Base-by-base conservation (phyloP, 2,113 vertebrate genomes). In the Gadus chalcogrammus region DNA sequence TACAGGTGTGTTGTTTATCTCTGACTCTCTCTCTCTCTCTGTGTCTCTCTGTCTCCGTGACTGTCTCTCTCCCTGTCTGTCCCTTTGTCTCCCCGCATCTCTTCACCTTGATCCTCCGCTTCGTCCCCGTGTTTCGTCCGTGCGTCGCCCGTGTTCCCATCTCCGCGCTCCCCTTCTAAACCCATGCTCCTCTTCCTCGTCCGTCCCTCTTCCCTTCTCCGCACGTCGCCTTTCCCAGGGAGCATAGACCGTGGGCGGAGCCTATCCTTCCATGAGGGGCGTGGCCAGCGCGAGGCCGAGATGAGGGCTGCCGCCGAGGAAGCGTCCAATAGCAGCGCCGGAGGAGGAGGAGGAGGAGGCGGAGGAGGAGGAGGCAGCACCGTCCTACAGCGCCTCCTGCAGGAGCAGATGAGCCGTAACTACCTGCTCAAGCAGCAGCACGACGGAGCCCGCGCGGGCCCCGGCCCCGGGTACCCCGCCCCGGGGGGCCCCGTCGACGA, bases 331-430 rank as follows among this genome's bases (percentile, higher is more conserved):
- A 91, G 92, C 91, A 91, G 90, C 92, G 84, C 67, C 5, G 74
- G 69, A 91, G 85, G 92, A 88, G 88, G 93, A 64, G 92, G 94
- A 0, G 73, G 88, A 90, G 31, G 31, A 0, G 31, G 65, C 4
- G 74, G 69, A 91, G 85, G 92, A 88, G 88, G 93, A 63, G 92
- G 94, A 0, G 73, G 88, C 90, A 85, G 94, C 92, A 88, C 90
- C 0, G 97, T 99, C 76, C 91, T 99, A 81, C 97, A 99, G 85
- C 95, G 97, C 74, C 93, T 99, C 89, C 92, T 99, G 82, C 97
- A 99, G 91, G 97, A 99, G 91, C 96, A 99, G 89, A 96, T 99
- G 88, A 93, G 95, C 85, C 93, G 96, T 27, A 98, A 93, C 88
- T 94, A 97, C 27, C 94, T 99, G 55, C 82, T 90, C 6, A 87